Base-by-base conservation (phyloP, 92 coral and sea anemone species). In the Heliopora coerulea region DNA sequence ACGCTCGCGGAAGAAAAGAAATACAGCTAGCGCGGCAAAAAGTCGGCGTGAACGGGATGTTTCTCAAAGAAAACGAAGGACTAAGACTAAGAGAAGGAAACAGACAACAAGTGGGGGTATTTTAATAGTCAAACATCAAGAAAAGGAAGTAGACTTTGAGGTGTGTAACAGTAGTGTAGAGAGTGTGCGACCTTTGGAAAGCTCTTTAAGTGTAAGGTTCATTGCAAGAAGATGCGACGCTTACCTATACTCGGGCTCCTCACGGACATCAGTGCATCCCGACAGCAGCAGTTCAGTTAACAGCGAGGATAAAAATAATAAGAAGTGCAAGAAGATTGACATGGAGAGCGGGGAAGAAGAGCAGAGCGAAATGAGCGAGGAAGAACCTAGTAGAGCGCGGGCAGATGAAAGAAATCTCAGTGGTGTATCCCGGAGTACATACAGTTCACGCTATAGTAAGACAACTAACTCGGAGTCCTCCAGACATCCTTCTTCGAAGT, bases 391-490 rank as follows among this genome's bases (percentile, higher is more conserved):
- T 30, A 74, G 40, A 33, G 41, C 15, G 49, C 56, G 75, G 20
- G 30, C 31, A 15, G 31, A 32, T 1, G 59, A 78, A 14, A 67
- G 56, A 8, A 57, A 65, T 7, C 32, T 29, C 40, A 56, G 48
- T 41, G 21, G 25, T 32, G 62, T 32, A 19, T 34, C 35, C 54
- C 31, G 32, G 32, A 28, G 1, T 39, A 84, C 54, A 78, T 79
- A 24, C 78, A 83, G 3, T 69, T 28, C 40, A 82, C 88, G 15
- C 82, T n/a, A n/a, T n/a, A n/a, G n/a, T n/a, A n/a, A n/a, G n/a
- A n/a, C n/a, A n/a, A n/a, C n/a, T n/a, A n/a, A n/a, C n/a, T 90
- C 27, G 79, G 75, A 19, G 88, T 91, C 59, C 82, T 96, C 79
- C 96, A 23, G 92, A 88, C 24, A 84, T 86, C 8, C 96, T 88